Evolutionary conservation across 2,797 vertebrate genomes (phyloP).

Genomic region (Brachyalestes nurse): DNA sequence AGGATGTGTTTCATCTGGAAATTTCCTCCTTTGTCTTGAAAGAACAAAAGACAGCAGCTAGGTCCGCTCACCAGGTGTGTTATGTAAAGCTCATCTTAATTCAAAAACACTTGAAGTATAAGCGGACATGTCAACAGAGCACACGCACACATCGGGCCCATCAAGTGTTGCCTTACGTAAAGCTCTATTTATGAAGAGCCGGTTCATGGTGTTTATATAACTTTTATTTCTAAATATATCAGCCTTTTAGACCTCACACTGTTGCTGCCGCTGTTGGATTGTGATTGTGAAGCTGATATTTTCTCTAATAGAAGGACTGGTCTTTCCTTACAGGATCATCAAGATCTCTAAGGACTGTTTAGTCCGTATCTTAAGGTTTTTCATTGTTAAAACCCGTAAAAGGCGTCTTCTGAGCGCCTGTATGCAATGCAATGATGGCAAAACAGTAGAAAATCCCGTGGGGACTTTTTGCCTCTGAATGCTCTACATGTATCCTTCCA

Average conservation of each 20-base stretch:
- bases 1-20: neutral
- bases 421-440: no score
- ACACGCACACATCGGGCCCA: neutral
- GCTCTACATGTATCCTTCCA: no score
- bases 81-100: slow-evolving; percentile 18
- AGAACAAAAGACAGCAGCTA: neutral
- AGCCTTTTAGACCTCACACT: neutral
- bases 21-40: neutral
- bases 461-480: no score
- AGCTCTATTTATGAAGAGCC: slow-evolving; percentile 5
- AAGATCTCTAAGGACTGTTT: no score
- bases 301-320: neutral
- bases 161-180: slow-evolving; percentile 26
- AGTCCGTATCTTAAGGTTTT: no score
- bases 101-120: slow-evolving; percentile 19
- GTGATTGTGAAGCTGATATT: neutral
- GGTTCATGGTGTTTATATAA: slow-evolving; percentile 6
- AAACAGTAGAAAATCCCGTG: no score
- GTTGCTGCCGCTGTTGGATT: neutral
- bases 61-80: neutral
- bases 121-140: neutral
- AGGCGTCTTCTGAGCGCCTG: no score
- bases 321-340: neutral
- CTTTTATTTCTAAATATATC: slow-evolving; percentile 11
- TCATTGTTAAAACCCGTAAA: no score